These are phyloP conservation scores for Melanotaenia parkinsoni DNA, from an alignment of 2,797 vertebrate genomes.

Conservation along the genomic window DNA sequence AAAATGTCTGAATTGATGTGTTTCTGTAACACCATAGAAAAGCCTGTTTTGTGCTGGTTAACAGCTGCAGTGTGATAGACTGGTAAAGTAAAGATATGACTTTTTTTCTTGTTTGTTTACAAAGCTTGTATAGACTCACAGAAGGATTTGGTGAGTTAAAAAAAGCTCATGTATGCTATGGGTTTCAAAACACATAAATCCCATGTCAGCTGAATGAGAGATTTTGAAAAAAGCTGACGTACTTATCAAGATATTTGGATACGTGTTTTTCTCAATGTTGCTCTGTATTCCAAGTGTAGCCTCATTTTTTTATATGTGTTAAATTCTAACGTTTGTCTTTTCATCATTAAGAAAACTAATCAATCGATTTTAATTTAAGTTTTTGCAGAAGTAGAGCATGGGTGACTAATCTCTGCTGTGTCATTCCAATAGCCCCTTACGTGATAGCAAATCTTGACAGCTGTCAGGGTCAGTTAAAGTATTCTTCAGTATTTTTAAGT, in stretches of 20 bases:
- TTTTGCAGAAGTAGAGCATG: background rate
- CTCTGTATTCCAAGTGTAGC: background rate
- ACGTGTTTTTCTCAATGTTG: background rate
- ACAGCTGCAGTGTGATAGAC: background rate
- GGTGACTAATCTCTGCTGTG: background rate
- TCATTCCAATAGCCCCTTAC: background rate
- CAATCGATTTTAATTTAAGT: background rate
- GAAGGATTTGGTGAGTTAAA: background rate
- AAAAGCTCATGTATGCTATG: background rate
- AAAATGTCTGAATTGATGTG: background rate
- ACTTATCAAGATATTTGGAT: background rate
- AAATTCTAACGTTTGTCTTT: background rate
- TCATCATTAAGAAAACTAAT: background rate
- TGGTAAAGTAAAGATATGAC: background rate
- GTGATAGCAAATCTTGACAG: background rate
- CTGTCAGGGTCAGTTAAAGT: constrained; percentile 3
- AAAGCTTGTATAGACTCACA: background rate
- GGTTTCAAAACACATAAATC: background rate
- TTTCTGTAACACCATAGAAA: background rate
- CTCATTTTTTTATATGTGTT: background rate
- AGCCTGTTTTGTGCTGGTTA: background rate
- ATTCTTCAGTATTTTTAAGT: constrained; percentile 4
- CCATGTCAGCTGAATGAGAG: background rate
- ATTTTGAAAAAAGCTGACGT: background rate
- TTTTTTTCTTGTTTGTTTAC: background rate